phyloP scores from a whole-genome alignment of 2,113 vertebrate genomes.

The Hepsetus odoe region DNA sequence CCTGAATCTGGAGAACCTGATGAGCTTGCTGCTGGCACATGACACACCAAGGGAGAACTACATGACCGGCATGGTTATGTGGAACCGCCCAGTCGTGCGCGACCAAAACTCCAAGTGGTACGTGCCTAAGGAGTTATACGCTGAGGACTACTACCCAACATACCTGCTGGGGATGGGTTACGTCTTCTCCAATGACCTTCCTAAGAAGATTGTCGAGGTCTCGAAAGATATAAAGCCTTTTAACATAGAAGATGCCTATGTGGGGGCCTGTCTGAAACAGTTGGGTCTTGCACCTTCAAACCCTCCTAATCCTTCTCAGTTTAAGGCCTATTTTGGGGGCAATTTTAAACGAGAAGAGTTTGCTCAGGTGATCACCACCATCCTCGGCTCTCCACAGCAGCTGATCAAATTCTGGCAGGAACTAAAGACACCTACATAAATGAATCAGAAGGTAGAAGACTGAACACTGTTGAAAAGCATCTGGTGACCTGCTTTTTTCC shows the following conservation, averaged over 20 bases:
- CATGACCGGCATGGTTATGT: slow-evolving; percentile 89
- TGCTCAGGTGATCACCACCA: slow-evolving; percentile 68
- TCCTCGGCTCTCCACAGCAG: slow-evolving; percentile 58
- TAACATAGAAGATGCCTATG: slow-evolving; percentile 87
- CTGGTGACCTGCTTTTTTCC: background rate
- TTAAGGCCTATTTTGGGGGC: slow-evolving; percentile 45
- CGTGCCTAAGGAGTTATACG: slow-evolving; percentile 85
- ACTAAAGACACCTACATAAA: slow-evolving; percentile 54
- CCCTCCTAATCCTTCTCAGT: slow-evolving; percentile 42
- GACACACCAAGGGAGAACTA: slow-evolving; percentile 82
- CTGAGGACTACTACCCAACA: slow-evolving; percentile 83
- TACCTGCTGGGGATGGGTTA: slow-evolving; percentile 94
- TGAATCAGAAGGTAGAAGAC: slow-evolving; percentile 39
- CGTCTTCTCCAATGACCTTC: slow-evolving; percentile 90
- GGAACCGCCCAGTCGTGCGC: slow-evolving; percentile 82
- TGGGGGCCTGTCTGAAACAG: slow-evolving; percentile 73
- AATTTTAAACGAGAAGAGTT: slow-evolving; percentile 63
- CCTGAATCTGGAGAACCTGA: slow-evolving; percentile 89
- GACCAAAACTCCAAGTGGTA: slow-evolving; percentile 90
- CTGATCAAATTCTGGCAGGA: slow-evolving; percentile 68
- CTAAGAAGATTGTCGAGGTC: slow-evolving; percentile 81
- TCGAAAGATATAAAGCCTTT: slow-evolving; percentile 86
- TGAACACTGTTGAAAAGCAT: background rate
- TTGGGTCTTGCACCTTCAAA: slow-evolving; percentile 49
- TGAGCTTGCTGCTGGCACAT: slow-evolving; percentile 84